Conservation (phyloP, 2,888 invertebrate species). For the Eutolmus rufibarbis region DNA sequence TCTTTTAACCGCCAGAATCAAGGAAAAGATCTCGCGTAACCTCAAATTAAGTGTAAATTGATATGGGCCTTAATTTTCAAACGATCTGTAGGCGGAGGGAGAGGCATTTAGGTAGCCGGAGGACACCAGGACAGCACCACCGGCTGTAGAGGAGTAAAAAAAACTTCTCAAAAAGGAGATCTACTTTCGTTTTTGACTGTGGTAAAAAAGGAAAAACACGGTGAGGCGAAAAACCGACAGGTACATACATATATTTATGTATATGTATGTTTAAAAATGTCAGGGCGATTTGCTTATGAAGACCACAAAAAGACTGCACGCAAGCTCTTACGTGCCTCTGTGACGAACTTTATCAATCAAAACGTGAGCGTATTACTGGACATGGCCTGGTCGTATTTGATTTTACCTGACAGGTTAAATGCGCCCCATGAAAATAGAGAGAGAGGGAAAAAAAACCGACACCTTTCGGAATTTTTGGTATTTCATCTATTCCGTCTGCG, state of each 20-base stretch:
- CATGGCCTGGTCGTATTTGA: constrained; percentile 6
- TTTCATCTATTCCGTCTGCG: constrained; percentile 19
- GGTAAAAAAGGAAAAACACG: background rate
- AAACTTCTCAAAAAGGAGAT: background rate
- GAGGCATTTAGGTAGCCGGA: constrained; percentile 24
- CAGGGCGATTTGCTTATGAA: constrained; percentile 28
- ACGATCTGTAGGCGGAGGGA: background rate
- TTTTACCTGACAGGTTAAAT: constrained; percentile 26
- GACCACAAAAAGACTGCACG: constrained; percentile 23
- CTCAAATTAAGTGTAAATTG: constrained; percentile 43
- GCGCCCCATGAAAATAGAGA: background rate
- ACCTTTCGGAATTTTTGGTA: constrained; percentile 17
- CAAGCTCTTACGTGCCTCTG: background rate
- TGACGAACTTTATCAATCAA: constrained; percentile 35
- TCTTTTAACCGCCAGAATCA: background rate
- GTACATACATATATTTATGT: no score
- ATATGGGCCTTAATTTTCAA: constrained; percentile 39
- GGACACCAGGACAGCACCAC: background rate
- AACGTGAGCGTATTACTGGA: background rate
- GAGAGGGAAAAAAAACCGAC: background rate
- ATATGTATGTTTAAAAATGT: background rate
- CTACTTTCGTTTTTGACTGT: background rate
- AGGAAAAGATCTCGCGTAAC: constrained; percentile 39
- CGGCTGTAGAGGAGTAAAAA: background rate
- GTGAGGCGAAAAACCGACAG: background rate